Conservation (phyloP, 2,797 vertebrate species). For the Lycodopsis pacificus region DNA sequence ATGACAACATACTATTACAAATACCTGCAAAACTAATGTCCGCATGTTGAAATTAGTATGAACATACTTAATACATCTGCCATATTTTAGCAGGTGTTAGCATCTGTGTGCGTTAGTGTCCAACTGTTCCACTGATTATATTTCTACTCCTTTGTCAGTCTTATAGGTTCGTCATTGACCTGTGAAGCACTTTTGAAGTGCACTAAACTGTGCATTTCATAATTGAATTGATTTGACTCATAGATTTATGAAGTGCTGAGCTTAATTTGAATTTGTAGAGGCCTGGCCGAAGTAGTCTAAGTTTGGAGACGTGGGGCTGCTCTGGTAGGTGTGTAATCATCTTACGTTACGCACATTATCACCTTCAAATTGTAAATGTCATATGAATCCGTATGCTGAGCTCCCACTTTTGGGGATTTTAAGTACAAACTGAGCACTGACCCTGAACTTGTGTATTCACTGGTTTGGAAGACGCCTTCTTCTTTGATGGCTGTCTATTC, state of each 20-base stretch:
- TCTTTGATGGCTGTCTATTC: constrained; percentile 81
- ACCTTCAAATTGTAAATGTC: constrained; percentile 2
- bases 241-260: not conserved
- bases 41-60: not conserved
- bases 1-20: not conserved
- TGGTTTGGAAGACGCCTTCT: constrained; percentile 65
- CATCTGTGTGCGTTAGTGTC: not conserved
- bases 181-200: not conserved
- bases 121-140: not conserved
- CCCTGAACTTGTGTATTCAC: constrained; percentile 66
- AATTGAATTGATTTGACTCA: not conserved
- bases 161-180: not conserved
- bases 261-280: not conserved
- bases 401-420: constrained; percentile 18
- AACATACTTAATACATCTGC: not conserved
- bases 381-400: constrained; percentile 25
- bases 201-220: not conserved
- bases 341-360: constrained; percentile 1
- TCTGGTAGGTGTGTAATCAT: constrained; percentile 2
- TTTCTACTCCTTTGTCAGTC: not conserved
- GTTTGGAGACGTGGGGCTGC: not conserved
- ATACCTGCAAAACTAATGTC: not conserved
- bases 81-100: not conserved
- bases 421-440: constrained; percentile 48
- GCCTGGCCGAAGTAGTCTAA: not conserved